A percentile compares a stretch with the other conserved stretches of the same genome.
Conservation (phyloP, 2,888 invertebrate species). For the Hololepta plana region DNA sequence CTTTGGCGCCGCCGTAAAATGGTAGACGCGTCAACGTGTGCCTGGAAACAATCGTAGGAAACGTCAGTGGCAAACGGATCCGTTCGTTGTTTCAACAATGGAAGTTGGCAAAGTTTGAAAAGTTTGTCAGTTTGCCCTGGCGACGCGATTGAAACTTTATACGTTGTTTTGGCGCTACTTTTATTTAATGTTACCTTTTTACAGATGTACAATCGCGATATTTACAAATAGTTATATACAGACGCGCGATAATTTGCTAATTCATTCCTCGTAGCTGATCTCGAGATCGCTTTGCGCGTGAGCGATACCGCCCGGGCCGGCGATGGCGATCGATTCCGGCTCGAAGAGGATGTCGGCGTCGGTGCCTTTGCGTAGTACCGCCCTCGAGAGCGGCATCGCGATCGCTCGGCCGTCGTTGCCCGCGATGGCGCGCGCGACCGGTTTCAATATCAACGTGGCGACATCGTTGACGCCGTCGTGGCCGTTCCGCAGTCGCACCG, state of each 20-base stretch:
- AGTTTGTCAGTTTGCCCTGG: too few species aligned
- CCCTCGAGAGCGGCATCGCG: conserved; percentile 48
- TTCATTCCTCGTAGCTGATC: conserved; percentile 24
- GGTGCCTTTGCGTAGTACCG: conserved; percentile 39
- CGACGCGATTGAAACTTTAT: neutral
- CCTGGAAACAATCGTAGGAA: too few species aligned
- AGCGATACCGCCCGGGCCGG: conserved; percentile 57
- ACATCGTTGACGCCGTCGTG: conserved; percentile 13
- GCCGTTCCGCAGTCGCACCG: too few species aligned
- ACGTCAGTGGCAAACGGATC: too few species aligned
- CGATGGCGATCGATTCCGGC: conserved; percentile 52
- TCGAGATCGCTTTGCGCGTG: conserved; percentile 57
- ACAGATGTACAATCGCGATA: conserved; percentile 6
- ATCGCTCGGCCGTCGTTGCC: conserved; percentile 48
- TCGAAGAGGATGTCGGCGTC: conserved; percentile 44
- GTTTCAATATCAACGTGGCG: conserved; percentile 37
- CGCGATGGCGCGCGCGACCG: conserved; percentile 45
- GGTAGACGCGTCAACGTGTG: conserved; percentile 31
- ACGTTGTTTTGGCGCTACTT: too few species aligned
- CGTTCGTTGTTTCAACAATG: too few species aligned
- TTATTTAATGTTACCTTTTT: too few species aligned
- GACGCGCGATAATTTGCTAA: too few species aligned
- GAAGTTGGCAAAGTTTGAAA: too few species aligned
- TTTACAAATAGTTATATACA: too few species aligned
- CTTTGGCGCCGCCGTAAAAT: conserved; percentile 56